Conservation (phyloP, 2,113 vertebrate genomes). For the Mixornis gularis region DNA sequence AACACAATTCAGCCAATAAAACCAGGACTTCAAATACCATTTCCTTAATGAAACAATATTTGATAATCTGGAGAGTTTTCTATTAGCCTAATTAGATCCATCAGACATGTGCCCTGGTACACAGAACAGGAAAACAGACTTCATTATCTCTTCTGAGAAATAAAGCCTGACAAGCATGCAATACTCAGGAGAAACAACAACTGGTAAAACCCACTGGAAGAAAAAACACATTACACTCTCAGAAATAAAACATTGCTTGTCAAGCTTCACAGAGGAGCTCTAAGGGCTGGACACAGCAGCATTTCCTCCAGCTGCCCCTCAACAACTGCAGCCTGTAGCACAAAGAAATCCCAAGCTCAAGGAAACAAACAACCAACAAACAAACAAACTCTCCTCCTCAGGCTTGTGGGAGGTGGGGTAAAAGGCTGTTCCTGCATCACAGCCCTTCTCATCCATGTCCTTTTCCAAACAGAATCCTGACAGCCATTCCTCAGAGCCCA, state of each 20-base stretch:
- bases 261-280: not conserved
- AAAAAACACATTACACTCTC: not conserved
- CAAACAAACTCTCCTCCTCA: not conserved
- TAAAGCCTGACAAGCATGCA: slow-evolving; percentile 35
- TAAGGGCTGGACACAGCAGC: not conserved
- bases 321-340: not conserved
- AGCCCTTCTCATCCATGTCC: not conserved
- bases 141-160: slow-evolving; percentile 53
- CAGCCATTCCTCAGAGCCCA: not conserved
- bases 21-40: slow-evolving; percentile 25
- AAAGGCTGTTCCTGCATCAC: not conserved
- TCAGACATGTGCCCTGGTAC: not conserved
- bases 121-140: slow-evolving; percentile 52
- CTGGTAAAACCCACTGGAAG: not conserved
- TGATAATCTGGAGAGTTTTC: slow-evolving; percentile 26
- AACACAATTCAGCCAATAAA: slow-evolving; percentile 27
- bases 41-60: slow-evolving; percentile 48
- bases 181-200: slow-evolving; percentile 10
- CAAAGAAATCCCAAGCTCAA: not conserved
- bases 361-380: not conserved
- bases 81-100: slow-evolving; percentile 41
- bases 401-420: not conserved
- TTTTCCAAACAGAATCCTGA: not conserved
- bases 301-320: slow-evolving; percentile 29
- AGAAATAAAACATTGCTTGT: slow-evolving; percentile 47